Conservation (phyloP, 2,888 invertebrate species). For the Leucophora obtusa region DNA sequence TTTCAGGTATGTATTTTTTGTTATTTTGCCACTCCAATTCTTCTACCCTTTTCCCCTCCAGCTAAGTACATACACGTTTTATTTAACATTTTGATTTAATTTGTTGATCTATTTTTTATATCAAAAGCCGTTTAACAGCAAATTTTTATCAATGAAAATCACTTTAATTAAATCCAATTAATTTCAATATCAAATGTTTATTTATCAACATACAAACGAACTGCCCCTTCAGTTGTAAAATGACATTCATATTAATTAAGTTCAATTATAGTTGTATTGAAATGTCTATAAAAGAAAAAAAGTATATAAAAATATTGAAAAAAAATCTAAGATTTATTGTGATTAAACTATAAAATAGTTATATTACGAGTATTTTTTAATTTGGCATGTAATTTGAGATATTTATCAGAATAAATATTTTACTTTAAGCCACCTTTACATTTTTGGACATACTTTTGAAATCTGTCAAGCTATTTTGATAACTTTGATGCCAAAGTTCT, state of each 20-base stretch:
- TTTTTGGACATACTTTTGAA: too few species aligned
- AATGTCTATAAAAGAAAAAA: background rate
- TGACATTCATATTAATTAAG: conserved; percentile 62
- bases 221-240: background rate
- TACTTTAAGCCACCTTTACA: too few species aligned
- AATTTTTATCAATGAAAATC: conserved; percentile 11
- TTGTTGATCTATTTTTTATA: background rate
- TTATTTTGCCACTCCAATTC: background rate
- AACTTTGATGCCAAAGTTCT: too few species aligned
- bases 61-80: conserved; percentile 32
- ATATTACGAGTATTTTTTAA: too few species aligned
- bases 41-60: background rate
- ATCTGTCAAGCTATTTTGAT: too few species aligned
- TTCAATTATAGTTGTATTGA: conserved; percentile 54
- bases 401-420: too few species aligned
- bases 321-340: background rate
- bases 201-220: conserved; percentile 5
- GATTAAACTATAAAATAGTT: too few species aligned
- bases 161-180: conserved; percentile 62
- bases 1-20: conserved; percentile 59
- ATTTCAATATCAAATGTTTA: conserved; percentile 56
- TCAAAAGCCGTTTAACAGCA: background rate
- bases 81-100: conserved; percentile 10
- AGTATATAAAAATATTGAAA: background rate
- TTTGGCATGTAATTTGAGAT: too few species aligned